A percentile compares a stretch with the other conserved stretches of the same genome.
Conservation (phyloP, 2,888 invertebrate genomes). For the Ophion obscuratus region DNA sequence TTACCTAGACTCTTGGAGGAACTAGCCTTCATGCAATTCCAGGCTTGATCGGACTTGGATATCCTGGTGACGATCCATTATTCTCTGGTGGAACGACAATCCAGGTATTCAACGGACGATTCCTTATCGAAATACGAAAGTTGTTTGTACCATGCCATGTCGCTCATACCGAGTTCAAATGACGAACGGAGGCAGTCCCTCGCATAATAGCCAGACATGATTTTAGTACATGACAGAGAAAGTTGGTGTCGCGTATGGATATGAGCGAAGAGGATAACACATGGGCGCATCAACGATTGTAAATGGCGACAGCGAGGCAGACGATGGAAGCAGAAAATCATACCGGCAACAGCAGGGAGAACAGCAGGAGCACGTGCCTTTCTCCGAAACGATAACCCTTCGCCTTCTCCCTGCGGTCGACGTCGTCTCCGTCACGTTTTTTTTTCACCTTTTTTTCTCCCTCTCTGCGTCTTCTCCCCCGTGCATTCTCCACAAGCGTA, state of each 20-base stretch:
- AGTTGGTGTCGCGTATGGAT: neutral
- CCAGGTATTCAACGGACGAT: neutral
- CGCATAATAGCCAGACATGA: neutral
- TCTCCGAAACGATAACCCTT: slow-evolving; percentile 79
- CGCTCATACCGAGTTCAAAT: neutral
- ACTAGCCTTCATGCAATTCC: neutral
- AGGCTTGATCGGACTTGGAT: neutral
- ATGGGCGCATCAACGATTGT: slow-evolving; percentile 46
- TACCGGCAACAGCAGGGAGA: slow-evolving; percentile 30
- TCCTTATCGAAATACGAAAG: neutral
- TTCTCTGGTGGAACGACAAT: neutral
- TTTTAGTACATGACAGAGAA: neutral
- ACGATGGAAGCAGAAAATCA: slow-evolving; percentile 51
- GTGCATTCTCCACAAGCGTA: slow-evolving; percentile 27
- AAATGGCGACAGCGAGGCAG: slow-evolving; percentile 45
- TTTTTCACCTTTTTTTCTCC: slow-evolving; percentile 3
- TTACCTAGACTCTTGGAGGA: neutral
- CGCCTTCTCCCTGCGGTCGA: slow-evolving; percentile 70
- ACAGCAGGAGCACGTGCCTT: slow-evolving; percentile 68
- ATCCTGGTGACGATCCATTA: neutral
- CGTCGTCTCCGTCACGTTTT: slow-evolving; percentile 52
- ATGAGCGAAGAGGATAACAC: slow-evolving; percentile 17
- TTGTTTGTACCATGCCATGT: neutral
- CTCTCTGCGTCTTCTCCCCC: slow-evolving; percentile 6
- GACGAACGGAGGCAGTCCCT: neutral